Evolutionary conservation across 2,888 invertebrate genomes (phyloP).

Genomic region (Tuta absoluta): DNA sequence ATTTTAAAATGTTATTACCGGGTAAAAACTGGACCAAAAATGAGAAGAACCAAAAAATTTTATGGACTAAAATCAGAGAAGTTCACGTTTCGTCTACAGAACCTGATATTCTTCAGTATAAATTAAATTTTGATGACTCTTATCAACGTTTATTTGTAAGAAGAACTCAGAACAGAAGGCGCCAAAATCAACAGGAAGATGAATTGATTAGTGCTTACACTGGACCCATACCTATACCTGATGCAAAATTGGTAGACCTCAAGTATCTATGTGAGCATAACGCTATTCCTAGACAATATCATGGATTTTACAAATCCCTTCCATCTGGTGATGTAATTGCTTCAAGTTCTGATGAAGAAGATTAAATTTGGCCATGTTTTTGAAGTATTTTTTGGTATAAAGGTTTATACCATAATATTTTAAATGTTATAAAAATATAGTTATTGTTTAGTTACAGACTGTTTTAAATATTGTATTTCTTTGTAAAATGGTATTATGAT

Average conservation of each 20-base stretch:
- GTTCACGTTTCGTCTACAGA: slow-evolving; percentile 15
- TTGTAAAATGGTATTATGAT: too few species aligned
- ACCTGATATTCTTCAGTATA: slow-evolving; percentile 3
- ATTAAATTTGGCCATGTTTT: not conserved
- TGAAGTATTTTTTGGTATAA: not conserved
- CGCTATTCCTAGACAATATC: slow-evolving; percentile 22
- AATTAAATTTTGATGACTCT: not conserved
- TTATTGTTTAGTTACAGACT: too few species aligned
- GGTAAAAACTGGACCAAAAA: slow-evolving; percentile 11
- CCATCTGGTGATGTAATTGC: slow-evolving; percentile 3
- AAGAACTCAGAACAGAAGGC: slow-evolving; percentile 4
- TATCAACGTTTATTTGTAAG: not conserved
- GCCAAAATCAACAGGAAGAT: not conserved
- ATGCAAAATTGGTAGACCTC: slow-evolving; percentile 22
- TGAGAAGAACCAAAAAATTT: slow-evolving; percentile 13
- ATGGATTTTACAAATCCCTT: slow-evolving; percentile 22
- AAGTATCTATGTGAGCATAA: slow-evolving; percentile 25
- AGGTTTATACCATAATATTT: not conserved
- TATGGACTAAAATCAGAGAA: slow-evolving; percentile 11
- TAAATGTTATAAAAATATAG: too few species aligned
- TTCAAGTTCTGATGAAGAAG: not conserved
- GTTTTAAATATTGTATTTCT: too few species aligned
- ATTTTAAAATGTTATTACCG: not conserved
- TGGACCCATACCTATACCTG: slow-evolving; percentile 18
- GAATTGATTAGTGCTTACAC: slow-evolving; percentile 19